A percentile compares a stretch with the other conserved stretches of the same genome.
phyloP scores from a whole-genome alignment of 1,140 invertebrate genomes.

The Macrobrachium rosenbergii region DNA sequence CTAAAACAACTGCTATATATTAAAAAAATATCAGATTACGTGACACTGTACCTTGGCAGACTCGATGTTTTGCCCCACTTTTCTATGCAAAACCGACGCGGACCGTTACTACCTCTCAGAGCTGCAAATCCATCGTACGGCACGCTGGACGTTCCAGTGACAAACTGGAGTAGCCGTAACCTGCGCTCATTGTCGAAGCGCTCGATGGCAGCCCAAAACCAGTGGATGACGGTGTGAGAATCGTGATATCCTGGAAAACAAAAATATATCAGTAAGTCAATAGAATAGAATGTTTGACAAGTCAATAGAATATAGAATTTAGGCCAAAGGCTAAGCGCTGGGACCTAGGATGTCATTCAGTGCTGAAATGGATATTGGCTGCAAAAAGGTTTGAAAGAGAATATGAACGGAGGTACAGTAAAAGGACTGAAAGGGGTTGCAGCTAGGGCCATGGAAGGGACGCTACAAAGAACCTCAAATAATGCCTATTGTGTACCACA shows the following conservation, averaged over 20 bases:
- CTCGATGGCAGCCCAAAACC: slow-evolving; percentile 96
- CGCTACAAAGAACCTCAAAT: too few species aligned
- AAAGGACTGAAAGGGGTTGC: too few species aligned
- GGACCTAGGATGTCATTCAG: too few species aligned
- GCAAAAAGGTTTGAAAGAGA: too few species aligned
- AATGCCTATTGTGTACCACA: too few species aligned
- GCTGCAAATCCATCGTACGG: slow-evolving; percentile 98
- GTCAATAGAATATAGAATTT: too few species aligned
- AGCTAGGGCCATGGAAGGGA: too few species aligned
- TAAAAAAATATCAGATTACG: background rate
- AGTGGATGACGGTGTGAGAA: slow-evolving; percentile 91
- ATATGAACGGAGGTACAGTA: too few species aligned
- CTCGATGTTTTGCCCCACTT: slow-evolving; percentile 97
- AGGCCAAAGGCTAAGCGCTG: too few species aligned
- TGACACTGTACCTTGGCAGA: slow-evolving; percentile 81
- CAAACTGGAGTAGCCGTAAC: slow-evolving; percentile 92
- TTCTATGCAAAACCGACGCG: slow-evolving; percentile 97
- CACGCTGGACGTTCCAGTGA: slow-evolving; percentile 96
- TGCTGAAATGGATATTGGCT: too few species aligned
- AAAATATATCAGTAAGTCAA: background rate
- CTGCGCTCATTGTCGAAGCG: slow-evolving; percentile 95
- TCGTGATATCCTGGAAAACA: slow-evolving; percentile 87
- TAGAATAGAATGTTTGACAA: too few species aligned
- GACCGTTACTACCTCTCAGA: slow-evolving; percentile 93
- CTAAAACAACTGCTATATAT: background rate